Conservation (phyloP, 2,113 vertebrate species). For the Hemibagrus wyckioides region DNA sequence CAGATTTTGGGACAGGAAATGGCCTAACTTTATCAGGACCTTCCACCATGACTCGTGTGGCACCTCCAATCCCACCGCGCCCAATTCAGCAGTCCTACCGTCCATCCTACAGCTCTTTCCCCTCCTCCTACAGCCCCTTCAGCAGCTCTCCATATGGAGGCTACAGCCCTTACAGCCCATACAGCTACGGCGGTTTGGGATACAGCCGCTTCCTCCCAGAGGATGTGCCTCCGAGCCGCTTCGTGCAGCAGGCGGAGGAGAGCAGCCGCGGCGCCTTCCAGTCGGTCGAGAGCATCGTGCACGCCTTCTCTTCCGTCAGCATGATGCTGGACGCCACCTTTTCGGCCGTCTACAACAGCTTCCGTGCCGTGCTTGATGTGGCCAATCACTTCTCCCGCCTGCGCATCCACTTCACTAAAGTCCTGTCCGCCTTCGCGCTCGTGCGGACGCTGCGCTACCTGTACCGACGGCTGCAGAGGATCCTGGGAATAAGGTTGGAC, state of each 20-base stretch:
- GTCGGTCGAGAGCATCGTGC: constrained; percentile 97
- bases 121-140: constrained; percentile 83
- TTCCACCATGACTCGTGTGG: constrained; percentile 81
- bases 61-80: constrained; percentile 85
- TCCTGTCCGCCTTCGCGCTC: constrained; percentile 92
- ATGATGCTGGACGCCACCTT: constrained; percentile 99
- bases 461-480: constrained; percentile 81
- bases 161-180: constrained; percentile 83
- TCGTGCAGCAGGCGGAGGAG: constrained; percentile 96
- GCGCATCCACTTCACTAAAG: constrained; percentile 90
- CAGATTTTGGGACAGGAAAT: constrained; percentile 75
- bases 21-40: constrained; percentile 75
- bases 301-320: constrained; percentile 93
- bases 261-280: constrained; percentile 96
- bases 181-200: constrained; percentile 76
- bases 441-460: constrained; percentile 91
- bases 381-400: constrained; percentile 95
- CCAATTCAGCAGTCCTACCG: constrained; percentile 84
- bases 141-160: constrained; percentile 81
- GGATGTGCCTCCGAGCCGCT: constrained; percentile 85
- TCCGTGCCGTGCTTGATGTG: constrained; percentile 94
- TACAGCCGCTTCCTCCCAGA: constrained; percentile 83
- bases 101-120: constrained; percentile 83
- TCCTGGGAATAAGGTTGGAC: constrained; percentile 81
- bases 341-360: constrained; percentile 97